Base-by-base conservation (phyloP, 2,888 invertebrate genomes). In the Timema cristinae region DNA sequence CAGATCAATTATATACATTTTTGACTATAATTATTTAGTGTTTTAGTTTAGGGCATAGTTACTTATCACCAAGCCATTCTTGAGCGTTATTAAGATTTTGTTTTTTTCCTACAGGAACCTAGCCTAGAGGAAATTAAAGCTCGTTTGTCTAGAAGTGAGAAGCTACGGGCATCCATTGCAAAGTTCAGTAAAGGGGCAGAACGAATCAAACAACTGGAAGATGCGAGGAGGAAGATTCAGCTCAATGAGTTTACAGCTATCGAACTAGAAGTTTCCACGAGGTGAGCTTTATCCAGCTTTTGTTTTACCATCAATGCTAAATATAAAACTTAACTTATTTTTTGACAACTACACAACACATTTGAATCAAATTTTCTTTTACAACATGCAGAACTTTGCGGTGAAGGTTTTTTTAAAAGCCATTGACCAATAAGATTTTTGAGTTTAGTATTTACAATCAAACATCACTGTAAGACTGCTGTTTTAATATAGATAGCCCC, bases 221-320 rank as follows among this genome's bases (percentile, higher is more conserved):
- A 75, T 59, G 75, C 75, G 13, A 76, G 79, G 81, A 85, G 77
- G 67, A 79, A 79, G 72, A 80, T 81, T 77, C 85, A 76, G 85
- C 88, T 83, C 82, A 90, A 63, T 86, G 90, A 88, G 79, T 93
- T 93, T 78, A 88, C 89, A 77, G 88, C 88, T 59, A 90, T 94
- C 79, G 88, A 92, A 82, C 83, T 94, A 80, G 91, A 92, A 84
- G 86, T 93, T 79, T 87, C 89, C 73, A 83, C 87, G 75, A 93
- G 93, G 91, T 92, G 81, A 82, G 32, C 47, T 5, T 13, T 63
- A 6, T 15, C 32, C 13, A n/a, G 8, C 9, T 15, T 8, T 59
- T 13, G 32, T 15, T 59, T 4, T 32, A 13, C 16, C 32, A 32
- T 32, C 32, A 32, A 32, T 32, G 32, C 32, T 32, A 2, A 32